Evolutionary conservation across 2,113 vertebrate genomes (phyloP), one percentile per base, ranked within the genome.

Genomic region (Ursus arctos): DNA sequence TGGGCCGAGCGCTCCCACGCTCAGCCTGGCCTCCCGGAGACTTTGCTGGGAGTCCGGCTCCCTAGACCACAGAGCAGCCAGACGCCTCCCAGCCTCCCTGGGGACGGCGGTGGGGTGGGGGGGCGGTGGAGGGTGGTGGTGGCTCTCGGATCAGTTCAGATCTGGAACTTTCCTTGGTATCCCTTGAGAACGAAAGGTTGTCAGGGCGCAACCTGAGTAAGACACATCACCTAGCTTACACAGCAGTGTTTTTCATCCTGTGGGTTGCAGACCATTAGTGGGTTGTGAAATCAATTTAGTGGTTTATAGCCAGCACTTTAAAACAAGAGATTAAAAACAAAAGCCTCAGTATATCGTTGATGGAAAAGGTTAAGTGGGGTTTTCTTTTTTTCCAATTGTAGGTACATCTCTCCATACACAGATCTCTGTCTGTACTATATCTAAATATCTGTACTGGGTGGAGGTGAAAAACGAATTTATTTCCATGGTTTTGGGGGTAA

Each of bases 231-330:
- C 24, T 6, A 0, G 40, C 69, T 82, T 49, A 2, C 31, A 28
- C 77, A 15, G 28, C 5, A 15, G 49, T 0, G 31, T 13, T 69
- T 72, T 33, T 28, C 49, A 33, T 8, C 2, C 77, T 5, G 31
- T 7, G 2, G 31, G 51, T 40, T 0, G 2, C 40, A 82, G 24
- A 91, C 92, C 89, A 65, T 97, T 91, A 95, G 94, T 94, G 94
- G 74, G 83, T 59, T 96, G 92, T 90, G 95, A 96, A 89, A 92
- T 96, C 97, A 96, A 26, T 59, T 80, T 77, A 91, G 94, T 94
- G 94, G 67, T 92, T 96, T 65, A 33, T 33, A 90, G 83, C 74
- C 79, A 90, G 90, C 87, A 28, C n/a, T 95, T 87, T 61, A 43
- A 77, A 89, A 57, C 18, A n/a, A 65, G 3, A 15, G 63, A 24